Evolutionary conservation across 2,113 vertebrate genomes (phyloP), one percentile per base, ranked within the genome.

Genomic region (Desmodus rotundus): DNA sequence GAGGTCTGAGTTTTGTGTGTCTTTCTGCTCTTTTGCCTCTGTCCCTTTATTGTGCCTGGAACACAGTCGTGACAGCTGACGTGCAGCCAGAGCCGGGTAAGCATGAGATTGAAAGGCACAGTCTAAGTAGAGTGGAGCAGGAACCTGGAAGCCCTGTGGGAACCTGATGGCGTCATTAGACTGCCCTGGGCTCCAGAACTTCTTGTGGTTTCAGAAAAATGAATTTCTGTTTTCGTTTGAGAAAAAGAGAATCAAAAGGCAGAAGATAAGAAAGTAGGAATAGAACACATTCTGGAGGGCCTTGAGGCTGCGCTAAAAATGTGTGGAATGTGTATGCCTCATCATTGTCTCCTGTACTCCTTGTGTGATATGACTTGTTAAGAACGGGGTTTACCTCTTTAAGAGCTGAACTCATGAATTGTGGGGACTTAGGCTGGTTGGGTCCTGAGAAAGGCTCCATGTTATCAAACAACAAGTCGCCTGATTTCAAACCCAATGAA

Each of bases 161-260:
- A 7, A 13, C 10, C 4, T 1, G 4, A 41, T n/a, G 36, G 8
- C 22, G 24, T 12, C 54, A 4, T 6, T 36, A 7, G 47, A 12
- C 24, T 70, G 9, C 41, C 45, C 17, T 20, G 22, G 15, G 6
- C 45, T 91, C 43, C 76, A 45, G n/a, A 74, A 65, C n/a, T 65
- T 43, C 43, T 31, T 72, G 72, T 73, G 74, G 61, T n/a, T 85
- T 67, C n/a, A 63, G 72, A 92, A 89, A 81, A 86, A 80, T 33
- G 43, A 70, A 47, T 54, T 74, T 36, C 43, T 58, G 56, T 24
- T 58, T 58, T 31, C 16, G 65, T 78, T 45, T 87, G 78, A 24
- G 56, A 41, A 13, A 19, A 52, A 45, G 41, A 61, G 26, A 86
- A 67, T 41, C 16, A 72, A 84, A 93, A 61, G 13, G 14, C 8